Base-by-base conservation (phyloP, 2,797 vertebrate genomes). In the Bradypodion ventrale region DNA sequence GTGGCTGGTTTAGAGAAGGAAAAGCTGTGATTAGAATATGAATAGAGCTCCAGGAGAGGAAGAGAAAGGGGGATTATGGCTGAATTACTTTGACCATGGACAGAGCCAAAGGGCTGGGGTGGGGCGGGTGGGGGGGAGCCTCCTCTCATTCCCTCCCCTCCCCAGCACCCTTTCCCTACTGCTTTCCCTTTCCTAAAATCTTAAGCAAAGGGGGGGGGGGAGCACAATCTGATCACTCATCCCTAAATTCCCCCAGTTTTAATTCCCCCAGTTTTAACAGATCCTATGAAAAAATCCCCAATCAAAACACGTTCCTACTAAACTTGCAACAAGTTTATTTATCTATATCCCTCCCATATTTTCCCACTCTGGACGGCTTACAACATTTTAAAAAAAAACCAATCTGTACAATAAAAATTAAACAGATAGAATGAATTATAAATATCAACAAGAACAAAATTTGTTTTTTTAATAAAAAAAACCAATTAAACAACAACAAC, bases 1-100 rank as follows among this genome's bases (percentile, higher is more conserved):
- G 98, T 97, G 98, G 96, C 97, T 97, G 97, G 97, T 97, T 97
- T 49, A 96, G 97, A 97, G 97, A 97, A 97, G 97, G 97, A 97
- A 97, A 98, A 97, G 97, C 97, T 98, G 98, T 99, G 98, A 99
- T 99, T 99, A 99, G 98, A 99, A 99, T 99, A 99, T 99, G 98
- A 99, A 99, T 99, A 96, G 97, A 97, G 95, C 97, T 96, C 96
- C 96, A 95, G 97, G 97, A 97, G 97, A 97, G 97, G 96, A 97
- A 97, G 96, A 96, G 97, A 97, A 97, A 97, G 94, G 97, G 95
- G 98, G 98, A 98, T 99, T 98, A 98, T 97, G 95, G 97, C 96
- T 97, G 97, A 98, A 97, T 97, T 97, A 97, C 97, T 98, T 97
- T 97, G 97, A 97, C 96, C 96, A 95, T 96, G 97, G 97, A 97